Conservation (phyloP, 1,140 invertebrate species). For the Pantala flavescens region DNA sequence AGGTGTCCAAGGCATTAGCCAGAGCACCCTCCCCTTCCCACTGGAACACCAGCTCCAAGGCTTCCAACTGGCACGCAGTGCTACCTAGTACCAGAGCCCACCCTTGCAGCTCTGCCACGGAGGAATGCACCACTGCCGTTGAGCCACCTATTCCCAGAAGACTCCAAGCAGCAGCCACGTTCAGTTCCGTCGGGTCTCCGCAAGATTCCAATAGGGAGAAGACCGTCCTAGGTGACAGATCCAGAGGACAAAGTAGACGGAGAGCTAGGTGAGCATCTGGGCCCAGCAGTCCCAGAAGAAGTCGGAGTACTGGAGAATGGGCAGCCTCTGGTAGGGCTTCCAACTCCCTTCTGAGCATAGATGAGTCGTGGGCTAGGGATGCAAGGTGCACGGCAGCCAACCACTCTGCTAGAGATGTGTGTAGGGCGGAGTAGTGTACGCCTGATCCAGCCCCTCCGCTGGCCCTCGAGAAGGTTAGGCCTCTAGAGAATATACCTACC, state of each 20-base stretch:
- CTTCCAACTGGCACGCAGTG: conserved; percentile 36
- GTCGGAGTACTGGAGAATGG: conserved; percentile 32
- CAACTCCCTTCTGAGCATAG: conserved; percentile 40
- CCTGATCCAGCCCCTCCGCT: conserved; percentile 26
- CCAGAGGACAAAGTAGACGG: conserved; percentile 38
- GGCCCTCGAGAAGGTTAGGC: conserved; percentile 31
- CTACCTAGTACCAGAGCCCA: conserved; percentile 38
- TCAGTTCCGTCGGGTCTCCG: conserved; percentile 36
- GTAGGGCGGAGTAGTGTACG: conserved; percentile 37
- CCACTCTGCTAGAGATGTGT: conserved; percentile 40
- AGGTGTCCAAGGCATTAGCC: conserved; percentile 32
- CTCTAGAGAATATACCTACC: conserved; percentile 36
- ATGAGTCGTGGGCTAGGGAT: conserved; percentile 40
- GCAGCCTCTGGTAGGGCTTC: conserved; percentile 34
- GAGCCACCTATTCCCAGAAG: conserved; percentile 32
- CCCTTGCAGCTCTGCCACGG: conserved; percentile 36
- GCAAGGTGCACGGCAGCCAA: conserved; percentile 44
- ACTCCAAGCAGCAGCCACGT: conserved; percentile 39
- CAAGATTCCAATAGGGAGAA: conserved; percentile 40
- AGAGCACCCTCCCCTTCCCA: conserved; percentile 36
- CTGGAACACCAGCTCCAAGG: conserved; percentile 39
- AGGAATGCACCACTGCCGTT: conserved; percentile 34
- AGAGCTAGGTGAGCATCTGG: conserved; percentile 38
- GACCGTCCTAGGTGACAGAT: conserved; percentile 38
- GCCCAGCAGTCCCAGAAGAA: conserved; percentile 40